A percentile compares a stretch with the other conserved stretches of the same genome.
Conservation (phyloP, 2,888 invertebrate genomes). For the Hypena proboscidalis region DNA sequence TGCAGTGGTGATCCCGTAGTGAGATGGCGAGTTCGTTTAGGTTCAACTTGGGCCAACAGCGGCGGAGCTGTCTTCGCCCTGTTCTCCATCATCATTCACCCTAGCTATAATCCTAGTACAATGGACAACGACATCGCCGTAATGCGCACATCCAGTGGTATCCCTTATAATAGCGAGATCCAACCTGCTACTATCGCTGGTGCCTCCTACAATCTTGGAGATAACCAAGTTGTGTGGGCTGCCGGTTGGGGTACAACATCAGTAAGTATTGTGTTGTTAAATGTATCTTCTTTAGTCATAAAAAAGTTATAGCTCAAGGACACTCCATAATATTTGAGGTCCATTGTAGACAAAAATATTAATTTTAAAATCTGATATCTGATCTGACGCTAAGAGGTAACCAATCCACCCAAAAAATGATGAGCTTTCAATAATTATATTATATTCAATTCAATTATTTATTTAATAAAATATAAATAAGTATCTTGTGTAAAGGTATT, state of each 20-base stretch:
- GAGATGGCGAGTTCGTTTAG: conserved; percentile 37
- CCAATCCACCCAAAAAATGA: too few relatives aligned
- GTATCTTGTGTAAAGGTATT: too few relatives aligned
- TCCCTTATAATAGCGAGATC: conserved; percentile 20
- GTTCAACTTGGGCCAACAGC: conserved; percentile 44
- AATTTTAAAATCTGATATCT: too few relatives aligned
- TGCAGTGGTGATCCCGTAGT: too few relatives aligned
- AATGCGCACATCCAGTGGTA: conserved; percentile 34
- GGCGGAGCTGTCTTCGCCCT: conserved; percentile 41
- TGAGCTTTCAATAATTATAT: too few relatives aligned
- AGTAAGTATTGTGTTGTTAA: not conserved
- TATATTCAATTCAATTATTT: too few relatives aligned
- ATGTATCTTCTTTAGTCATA: not conserved
- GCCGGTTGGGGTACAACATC: conserved; percentile 7
- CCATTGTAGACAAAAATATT: too few relatives aligned
- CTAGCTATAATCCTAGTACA: conserved; percentile 33
- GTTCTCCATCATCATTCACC: conserved; percentile 35
- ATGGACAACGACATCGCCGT: conserved; percentile 53
- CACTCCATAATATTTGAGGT: not conserved
- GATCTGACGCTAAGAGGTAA: too few relatives aligned
- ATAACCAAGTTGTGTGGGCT: conserved; percentile 52
- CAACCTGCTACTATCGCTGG: conserved; percentile 46
- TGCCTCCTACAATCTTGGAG: conserved; percentile 45
- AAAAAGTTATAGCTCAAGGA: not conserved
- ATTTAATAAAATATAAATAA: too few relatives aligned